phyloP scores from a whole-genome alignment of 1,140 invertebrate genomes.

The Lethocerus indicus region DNA sequence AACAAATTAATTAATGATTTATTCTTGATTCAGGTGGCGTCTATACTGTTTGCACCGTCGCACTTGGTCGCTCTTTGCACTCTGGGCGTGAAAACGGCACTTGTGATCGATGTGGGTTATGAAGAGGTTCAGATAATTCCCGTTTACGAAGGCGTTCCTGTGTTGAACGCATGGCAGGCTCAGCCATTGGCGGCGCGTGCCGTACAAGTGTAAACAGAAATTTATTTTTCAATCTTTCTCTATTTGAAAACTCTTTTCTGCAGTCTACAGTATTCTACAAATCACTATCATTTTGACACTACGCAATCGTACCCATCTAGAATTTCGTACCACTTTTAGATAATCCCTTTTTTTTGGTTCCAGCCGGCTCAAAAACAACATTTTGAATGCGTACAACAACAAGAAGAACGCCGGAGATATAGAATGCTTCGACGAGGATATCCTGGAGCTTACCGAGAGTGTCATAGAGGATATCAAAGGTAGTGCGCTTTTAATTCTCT shows the following conservation, averaged over 20 bases:
- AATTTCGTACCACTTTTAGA: background rate
- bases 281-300: too few species aligned
- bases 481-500: too few species aligned
- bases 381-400: slow-evolving; percentile 12
- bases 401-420: slow-evolving; percentile 5
- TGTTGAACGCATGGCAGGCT: slow-evolving; percentile 62
- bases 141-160: slow-evolving; percentile 66
- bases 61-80: slow-evolving; percentile 66
- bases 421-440: too few species aligned
- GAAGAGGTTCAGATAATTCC: slow-evolving; percentile 65
- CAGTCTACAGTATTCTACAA: too few species aligned
- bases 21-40: slow-evolving; percentile 31
- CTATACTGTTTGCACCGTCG: slow-evolving; percentile 51
- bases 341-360: background rate
- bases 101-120: slow-evolving; percentile 80
- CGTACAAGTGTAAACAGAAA: slow-evolving; percentile 47
- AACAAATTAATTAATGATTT: background rate
- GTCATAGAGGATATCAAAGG: slow-evolving; percentile 52
- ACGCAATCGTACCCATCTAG: too few species aligned
- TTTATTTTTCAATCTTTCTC: too few species aligned
- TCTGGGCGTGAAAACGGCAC: slow-evolving; percentile 53
- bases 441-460: slow-evolving; percentile 24
- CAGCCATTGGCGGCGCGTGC: slow-evolving; percentile 48
- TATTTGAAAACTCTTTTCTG: background rate
- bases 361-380: slow-evolving; percentile 4